Conservation (phyloP, 2,113 vertebrate genomes). For the Phyllostomus hastatus region DNA sequence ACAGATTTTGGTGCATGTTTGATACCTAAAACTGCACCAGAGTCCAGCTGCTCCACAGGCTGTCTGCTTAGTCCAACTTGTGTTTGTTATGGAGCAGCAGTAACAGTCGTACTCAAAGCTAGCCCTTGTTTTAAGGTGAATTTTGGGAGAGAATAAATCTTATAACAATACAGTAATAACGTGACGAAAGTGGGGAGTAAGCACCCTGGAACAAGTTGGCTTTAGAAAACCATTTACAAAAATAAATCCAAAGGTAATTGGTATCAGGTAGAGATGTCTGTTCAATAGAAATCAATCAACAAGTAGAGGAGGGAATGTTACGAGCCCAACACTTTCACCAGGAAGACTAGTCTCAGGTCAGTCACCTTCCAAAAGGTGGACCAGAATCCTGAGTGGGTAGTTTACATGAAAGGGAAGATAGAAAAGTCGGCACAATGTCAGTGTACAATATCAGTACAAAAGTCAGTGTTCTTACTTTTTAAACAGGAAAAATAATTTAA, state of each 20-base stretch:
- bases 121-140: background rate
- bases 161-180: background rate
- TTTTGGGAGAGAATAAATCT: background rate
- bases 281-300: background rate
- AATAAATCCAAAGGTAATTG: background rate
- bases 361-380: background rate
- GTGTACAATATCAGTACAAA: background rate
- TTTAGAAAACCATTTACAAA: background rate
- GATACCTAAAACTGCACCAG: background rate
- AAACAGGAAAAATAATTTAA: background rate
- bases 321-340: too few relatives aligned
- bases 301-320: background rate
- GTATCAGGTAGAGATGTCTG: background rate
- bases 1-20: background rate
- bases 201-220: background rate
- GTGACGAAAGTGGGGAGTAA: background rate
- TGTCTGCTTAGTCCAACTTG: background rate
- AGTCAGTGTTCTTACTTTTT: background rate
- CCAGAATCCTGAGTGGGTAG: background rate
- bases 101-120: background rate
- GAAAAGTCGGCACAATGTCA: background rate
- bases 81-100: background rate
- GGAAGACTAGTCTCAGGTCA: background rate
- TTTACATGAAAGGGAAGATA: background rate
- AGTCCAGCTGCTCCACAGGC: background rate